Conservation (phyloP, 2,113 vertebrate species). For the Strigops habroptila region DNA sequence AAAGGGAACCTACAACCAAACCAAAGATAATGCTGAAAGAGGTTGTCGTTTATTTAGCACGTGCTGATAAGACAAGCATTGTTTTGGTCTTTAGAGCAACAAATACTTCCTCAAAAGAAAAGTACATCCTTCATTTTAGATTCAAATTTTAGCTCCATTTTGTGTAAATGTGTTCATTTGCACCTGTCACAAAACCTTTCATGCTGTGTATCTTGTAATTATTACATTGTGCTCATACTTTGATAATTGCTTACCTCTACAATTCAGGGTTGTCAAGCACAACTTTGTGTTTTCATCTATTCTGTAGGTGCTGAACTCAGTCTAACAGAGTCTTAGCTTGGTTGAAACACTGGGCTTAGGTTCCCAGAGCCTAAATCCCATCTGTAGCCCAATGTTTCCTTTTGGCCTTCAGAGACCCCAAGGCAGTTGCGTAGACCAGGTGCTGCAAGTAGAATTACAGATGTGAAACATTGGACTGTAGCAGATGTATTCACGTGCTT, state of each 20-base stretch:
- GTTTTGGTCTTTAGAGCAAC: not conserved
- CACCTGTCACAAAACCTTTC: not conserved
- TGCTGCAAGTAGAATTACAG: not conserved
- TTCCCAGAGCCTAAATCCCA: not conserved
- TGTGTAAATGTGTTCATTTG: slow-evolving; percentile 11
- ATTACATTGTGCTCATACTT: not conserved
- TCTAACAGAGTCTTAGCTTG: not conserved
- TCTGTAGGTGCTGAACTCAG: not conserved
- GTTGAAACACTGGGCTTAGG: not conserved
- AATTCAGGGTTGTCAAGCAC: not conserved
- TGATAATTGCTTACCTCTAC: not conserved
- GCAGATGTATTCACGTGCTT: not conserved
- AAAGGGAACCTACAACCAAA: not conserved
- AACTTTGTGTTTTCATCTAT: not conserved
- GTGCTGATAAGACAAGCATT: not conserved
- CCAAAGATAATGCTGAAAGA: not conserved
- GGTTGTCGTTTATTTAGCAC: not conserved
- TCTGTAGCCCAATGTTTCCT: not conserved
- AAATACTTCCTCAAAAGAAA: not conserved
- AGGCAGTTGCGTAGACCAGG: not conserved
- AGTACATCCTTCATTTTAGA: slow-evolving; percentile 5
- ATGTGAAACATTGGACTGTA: not conserved
- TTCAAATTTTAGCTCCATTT: not conserved
- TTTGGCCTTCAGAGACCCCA: not conserved
- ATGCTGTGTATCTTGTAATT: slow-evolving; percentile 18